A percentile compares a stretch with the other conserved stretches of the same genome.
Conservation (phyloP, 2,113 vertebrate species). For the Passer domesticus region DNA sequence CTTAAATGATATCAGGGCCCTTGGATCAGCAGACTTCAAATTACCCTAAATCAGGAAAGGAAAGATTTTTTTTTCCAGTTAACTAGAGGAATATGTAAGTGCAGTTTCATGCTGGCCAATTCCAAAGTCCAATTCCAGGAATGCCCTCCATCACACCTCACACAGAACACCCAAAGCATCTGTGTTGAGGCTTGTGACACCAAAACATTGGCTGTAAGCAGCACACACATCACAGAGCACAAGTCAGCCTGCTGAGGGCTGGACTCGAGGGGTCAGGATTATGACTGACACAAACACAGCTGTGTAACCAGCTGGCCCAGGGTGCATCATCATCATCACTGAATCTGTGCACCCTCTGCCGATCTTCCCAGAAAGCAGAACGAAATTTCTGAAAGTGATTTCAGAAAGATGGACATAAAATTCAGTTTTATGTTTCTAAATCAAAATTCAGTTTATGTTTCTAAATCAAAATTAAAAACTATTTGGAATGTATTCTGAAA, state of each 20-base stretch:
- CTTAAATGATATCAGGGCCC: neutral
- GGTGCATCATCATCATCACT: too few relatives aligned
- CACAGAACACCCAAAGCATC: neutral
- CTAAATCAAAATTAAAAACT: neutral
- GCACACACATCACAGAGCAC: neutral
- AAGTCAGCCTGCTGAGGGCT: neutral
- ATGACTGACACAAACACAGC: accelerated
- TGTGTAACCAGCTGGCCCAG: accelerated
- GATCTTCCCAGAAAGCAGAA: neutral
- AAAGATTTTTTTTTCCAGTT: neutral
- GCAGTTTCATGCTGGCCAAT: neutral
- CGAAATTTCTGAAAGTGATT: neutral
- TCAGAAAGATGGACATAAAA: neutral
- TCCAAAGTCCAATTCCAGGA: neutral
- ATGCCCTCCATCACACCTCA: neutral
- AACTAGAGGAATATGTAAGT: accelerated
- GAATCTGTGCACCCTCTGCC: neutral
- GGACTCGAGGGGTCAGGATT: neutral
- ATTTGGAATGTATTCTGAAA: neutral
- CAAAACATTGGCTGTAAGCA: accelerated
- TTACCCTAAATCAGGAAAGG: neutral
- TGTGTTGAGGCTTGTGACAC: accelerated
- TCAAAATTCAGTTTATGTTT: neutral
- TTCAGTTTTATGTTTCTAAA: neutral
- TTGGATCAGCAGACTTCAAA: neutral